Evolutionary conservation across 2,113 vertebrate genomes (phyloP).

Genomic region (Gulo gulo): DNA sequence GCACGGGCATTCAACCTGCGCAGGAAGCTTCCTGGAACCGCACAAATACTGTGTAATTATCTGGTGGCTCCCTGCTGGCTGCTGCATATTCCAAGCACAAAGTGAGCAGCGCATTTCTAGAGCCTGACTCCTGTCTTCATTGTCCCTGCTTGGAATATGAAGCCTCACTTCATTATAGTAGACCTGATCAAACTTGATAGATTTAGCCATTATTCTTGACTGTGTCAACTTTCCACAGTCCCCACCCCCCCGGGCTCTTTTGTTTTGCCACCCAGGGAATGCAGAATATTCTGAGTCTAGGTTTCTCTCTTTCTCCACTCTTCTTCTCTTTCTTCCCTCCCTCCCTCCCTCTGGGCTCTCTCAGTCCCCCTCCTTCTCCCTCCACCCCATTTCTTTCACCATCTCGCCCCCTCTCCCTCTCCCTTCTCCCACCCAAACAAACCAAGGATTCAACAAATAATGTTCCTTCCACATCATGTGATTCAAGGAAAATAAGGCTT

Average conservation of each 20-base stretch:
- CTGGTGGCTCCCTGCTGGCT: conserved; percentile 91
- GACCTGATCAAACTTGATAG: conserved; percentile 96
- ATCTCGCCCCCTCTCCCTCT: neutral
- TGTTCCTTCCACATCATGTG: conserved; percentile 84
- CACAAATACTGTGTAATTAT: conserved; percentile 97
- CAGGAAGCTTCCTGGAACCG: conserved; percentile 91
- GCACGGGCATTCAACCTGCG: conserved; percentile 89
- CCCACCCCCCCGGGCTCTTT: conserved; percentile 77
- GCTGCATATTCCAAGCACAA: conserved; percentile 92
- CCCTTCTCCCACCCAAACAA: conserved; percentile 74
- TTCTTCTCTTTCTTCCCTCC: conserved; percentile 36
- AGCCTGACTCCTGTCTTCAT: conserved; percentile 90
- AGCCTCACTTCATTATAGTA: conserved; percentile 93
- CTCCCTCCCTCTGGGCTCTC: conserved; percentile 49
- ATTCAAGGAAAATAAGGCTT: conserved; percentile 86
- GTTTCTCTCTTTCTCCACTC: conserved; percentile 72
- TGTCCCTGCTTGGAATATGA: conserved; percentile 92
- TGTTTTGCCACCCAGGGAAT: conserved; percentile 89
- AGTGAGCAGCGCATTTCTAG: conserved; percentile 89
- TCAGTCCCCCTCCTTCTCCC: conserved; percentile 40
- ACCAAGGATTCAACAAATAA: conserved; percentile 87
- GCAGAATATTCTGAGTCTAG: conserved; percentile 86
- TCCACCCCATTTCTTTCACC: conserved; percentile 63
- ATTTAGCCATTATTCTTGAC: conserved; percentile 95
- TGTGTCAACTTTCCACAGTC: conserved; percentile 88